Evolutionary conservation across 2,888 invertebrate species (phyloP), one percentile per base, ranked within the genome.

Genomic region (Eristalis arbustorum): DNA sequence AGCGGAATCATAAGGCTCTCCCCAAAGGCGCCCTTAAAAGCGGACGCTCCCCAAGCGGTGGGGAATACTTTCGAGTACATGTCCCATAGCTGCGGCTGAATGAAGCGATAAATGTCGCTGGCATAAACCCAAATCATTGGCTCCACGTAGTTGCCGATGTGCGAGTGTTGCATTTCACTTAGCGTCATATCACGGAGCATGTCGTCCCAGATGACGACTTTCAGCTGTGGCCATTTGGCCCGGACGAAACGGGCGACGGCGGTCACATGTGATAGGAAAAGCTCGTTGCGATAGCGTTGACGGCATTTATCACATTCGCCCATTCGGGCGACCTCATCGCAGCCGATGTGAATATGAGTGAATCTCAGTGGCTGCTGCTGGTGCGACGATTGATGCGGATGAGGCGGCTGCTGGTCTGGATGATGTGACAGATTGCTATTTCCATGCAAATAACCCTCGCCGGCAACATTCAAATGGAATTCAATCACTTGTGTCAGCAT

Each of bases 91-190:
- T 92, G 91, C 0, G 92, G 92, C 92, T 93, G 88, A 91, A 94
- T 91, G 91, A 94, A 94, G 40, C 93, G 92, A 90, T 95, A 95
- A 72, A 96, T 94, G 88, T 96, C 96, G 90, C 95, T 95, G 11
- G 95, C 95, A 90, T 97, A 97, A 3, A 96, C 96, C 96, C 97
- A 97, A 31, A 96, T 95, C 96, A 96, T 96, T 0, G 96, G 96
- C 90, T 96, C 96, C 0, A 96, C 96, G 56, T 96, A 92, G 40
- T 93, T 93, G 0, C 95, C 95, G 18, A 96, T 93, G 59, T 94
- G 94, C 34, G 94, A 94, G 84, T 95, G 94, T 76, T 95, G 93
- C 92, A 96, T 93, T 83, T 94, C 94, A 84, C 94, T 94, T 63
- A 94, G 92, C 2, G 95, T 93, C 88, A 96, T 93, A 89, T 95